A percentile compares a stretch with the other conserved stretches of the same genome.
Conservation (phyloP, 2,113 vertebrate genomes). For the Corvus cornix region DNA sequence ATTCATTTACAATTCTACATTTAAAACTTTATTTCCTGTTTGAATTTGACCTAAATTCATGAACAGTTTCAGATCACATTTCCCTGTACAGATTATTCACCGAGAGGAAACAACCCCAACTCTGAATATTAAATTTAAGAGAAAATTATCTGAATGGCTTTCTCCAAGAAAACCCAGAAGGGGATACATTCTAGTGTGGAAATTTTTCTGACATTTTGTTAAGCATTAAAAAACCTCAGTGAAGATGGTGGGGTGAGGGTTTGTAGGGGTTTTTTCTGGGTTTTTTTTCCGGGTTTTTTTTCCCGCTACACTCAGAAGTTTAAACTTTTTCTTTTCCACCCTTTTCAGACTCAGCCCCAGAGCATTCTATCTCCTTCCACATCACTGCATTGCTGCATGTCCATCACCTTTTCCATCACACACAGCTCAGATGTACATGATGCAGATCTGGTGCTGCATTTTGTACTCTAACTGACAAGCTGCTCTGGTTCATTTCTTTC, state of each 20-base stretch:
- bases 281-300: not conserved
- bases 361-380: not conserved
- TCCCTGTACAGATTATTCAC: not conserved
- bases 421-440: not conserved
- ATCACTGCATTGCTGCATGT: not conserved
- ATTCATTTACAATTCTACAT: not conserved
- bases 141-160: not conserved
- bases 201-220: not conserved
- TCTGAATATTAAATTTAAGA: not conserved
- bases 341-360: not conserved
- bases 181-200: not conserved
- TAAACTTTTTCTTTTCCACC: too few species aligned
- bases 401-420: not conserved
- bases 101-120: not conserved
- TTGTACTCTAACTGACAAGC: not conserved
- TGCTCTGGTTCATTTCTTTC: not conserved
- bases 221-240: not conserved
- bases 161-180: not conserved
- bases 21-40: not conserved
- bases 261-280: not conserved
- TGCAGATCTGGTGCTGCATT: not conserved
- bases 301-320: not conserved
- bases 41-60: not conserved
- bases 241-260: rapidly evolving
- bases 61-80: not conserved